These are phyloP conservation scores for Zoroaster sp. DNA, from an alignment of 53 echinoderm and acorn worm genomes.

Conservation along the genomic window DNA sequence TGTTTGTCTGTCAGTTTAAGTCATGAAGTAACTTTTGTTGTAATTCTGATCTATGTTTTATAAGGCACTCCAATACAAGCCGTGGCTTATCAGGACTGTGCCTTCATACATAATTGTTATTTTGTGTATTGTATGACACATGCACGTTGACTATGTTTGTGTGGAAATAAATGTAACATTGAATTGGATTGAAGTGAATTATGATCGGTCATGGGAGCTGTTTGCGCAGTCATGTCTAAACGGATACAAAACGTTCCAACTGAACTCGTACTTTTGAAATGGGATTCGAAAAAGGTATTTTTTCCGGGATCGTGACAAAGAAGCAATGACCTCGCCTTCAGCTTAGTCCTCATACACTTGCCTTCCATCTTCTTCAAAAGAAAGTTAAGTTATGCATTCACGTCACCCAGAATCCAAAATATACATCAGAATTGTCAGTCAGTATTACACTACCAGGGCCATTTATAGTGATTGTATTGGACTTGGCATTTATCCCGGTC, in stretches of 20 bases:
- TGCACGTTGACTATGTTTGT: too few relatives aligned
- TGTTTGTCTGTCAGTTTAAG: too few relatives aligned
- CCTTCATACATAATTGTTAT: too few relatives aligned
- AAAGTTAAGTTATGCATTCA: neutral
- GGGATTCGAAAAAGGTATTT: neutral
- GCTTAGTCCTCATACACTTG: neutral
- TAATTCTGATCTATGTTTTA: too few relatives aligned
- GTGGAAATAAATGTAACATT: too few relatives aligned
- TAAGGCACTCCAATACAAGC: too few relatives aligned
- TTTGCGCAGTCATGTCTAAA: neutral
- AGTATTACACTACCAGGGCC: neutral
- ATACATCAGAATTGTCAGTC: neutral
- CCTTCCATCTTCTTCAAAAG: neutral
- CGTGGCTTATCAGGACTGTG: too few relatives aligned
- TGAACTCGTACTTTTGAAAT: neutral
- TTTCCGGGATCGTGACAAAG: neutral
- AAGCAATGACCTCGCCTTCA: neutral
- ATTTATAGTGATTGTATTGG: neutral
- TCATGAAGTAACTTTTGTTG: too few relatives aligned
- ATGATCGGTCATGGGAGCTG: too few relatives aligned
- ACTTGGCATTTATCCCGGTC: neutral
- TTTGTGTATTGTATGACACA: too few relatives aligned
- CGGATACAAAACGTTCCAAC: neutral
- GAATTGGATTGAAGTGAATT: too few relatives aligned
- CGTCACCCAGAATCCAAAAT: neutral